These are phyloP conservation scores for Macrostomum cliftonense DNA, from an alignment of 2,888 invertebrate species.

Conservation along the genomic window DNA sequence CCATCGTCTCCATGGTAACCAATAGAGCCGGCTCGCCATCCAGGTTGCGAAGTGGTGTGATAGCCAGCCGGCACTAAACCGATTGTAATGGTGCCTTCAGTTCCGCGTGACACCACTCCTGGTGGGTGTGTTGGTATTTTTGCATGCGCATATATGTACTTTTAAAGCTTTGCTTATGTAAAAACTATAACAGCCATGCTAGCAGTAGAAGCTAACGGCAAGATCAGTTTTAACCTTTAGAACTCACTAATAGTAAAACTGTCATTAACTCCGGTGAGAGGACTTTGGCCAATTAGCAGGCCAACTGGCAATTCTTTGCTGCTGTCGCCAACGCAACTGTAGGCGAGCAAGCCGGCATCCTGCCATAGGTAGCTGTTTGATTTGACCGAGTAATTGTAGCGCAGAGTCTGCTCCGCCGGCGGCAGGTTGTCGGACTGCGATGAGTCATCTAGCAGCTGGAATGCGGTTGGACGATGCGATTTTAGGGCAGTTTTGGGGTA, in stretches of 20 bases:
- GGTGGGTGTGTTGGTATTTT: too few relatives aligned
- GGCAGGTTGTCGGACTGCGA: too few relatives aligned
- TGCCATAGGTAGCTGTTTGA: neutral
- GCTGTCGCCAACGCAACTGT: neutral
- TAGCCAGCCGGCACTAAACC: constrained; percentile 35
- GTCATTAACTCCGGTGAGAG: neutral
- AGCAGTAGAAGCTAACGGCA: too few relatives aligned
- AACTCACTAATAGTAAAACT: neutral
- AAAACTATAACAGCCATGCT: too few relatives aligned
- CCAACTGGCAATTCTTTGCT: neutral
- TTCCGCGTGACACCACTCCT: constrained; percentile 5
- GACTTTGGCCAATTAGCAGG: neutral
- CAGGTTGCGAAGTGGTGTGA: constrained; percentile 37
- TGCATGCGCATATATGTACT: too few relatives aligned
- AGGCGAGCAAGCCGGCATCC: neutral
- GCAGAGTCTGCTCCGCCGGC: too few relatives aligned
- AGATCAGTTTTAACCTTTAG: too few relatives aligned
- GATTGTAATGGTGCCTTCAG: constrained; percentile 14
- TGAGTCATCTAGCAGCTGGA: too few relatives aligned
- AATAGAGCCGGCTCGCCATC: constrained; percentile 36
- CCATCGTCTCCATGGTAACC: constrained; percentile 40
- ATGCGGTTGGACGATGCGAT: too few relatives aligned
- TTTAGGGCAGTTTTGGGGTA: too few relatives aligned
- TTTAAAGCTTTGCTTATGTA: too few relatives aligned
- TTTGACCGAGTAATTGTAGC: too few relatives aligned